Base-by-base conservation (phyloP, 2,888 invertebrate species). In the Trissonchulus sp. region DNA sequence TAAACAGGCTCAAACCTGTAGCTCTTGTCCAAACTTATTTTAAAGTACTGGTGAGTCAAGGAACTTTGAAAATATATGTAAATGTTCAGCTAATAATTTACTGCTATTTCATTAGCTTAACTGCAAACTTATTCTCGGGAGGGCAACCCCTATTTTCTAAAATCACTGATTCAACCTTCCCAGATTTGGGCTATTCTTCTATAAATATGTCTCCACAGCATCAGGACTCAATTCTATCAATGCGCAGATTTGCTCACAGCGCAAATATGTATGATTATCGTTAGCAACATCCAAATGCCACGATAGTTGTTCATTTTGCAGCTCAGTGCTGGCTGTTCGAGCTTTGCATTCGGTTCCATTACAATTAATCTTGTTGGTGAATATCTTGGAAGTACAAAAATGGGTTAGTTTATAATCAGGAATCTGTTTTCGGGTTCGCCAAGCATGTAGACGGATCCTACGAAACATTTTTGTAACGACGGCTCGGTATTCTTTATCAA, bases 401-500 rank as follows among this genome's bases (percentile, higher is more conserved):
- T 63, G 15, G 65, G 65, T n/a, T n/a, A 63, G 23, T 48, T 48
- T 48, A 48, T 23, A 23, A 15, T 8, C 65, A 30, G 30, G 8
- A 30, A 18, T 8, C 30, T 3, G 23, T 34, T 69, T 69, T 33
- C 28, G 31, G 34, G 2, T 30, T 69, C 69, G 8, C 69, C 3
- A 15, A 15, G 35, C 34, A 3, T 31, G 31, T 34, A 8, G 31
- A 33, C 31, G 15, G 69, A 15, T 34, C 8, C 23, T 69, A 3
- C 8, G 8, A 23, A 72, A 15, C 37, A 36, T 28, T 33, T 35
- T 35, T 23, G 34, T 30, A 23, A 74, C 3, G 33, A 18, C 31
- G 72, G 77, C 74, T 15, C 81, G 80, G 72, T 82, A 83, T 2
- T 78, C 76, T 1, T 76, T 77, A 2, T 82, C 83, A 78, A 81